A percentile compares a stretch with the other conserved stretches of the same genome.
phyloP scores from a whole-genome alignment of 2,888 invertebrate species.

The Nomada fucata region DNA sequence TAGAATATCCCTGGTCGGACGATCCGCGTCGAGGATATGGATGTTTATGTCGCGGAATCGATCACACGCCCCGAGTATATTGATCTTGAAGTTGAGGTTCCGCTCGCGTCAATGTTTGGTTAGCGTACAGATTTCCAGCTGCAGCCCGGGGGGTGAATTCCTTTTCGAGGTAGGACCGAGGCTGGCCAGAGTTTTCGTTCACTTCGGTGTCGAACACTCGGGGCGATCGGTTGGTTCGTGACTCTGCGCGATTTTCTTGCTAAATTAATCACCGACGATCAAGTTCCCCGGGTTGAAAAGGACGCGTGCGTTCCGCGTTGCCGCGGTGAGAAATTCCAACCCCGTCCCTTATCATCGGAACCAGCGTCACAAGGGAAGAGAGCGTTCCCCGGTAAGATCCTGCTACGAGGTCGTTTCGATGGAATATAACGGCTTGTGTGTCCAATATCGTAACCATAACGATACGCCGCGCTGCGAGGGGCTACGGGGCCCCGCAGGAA shows the following conservation, averaged over 20 bases:
- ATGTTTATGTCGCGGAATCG: slow-evolving; percentile 27
- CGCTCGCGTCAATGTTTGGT: background rate
- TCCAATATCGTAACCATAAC: slow-evolving; percentile 81
- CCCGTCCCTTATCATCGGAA: slow-evolving; percentile 62
- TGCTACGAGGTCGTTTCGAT: slow-evolving; percentile 73
- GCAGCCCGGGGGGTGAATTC: no score
- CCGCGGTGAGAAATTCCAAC: slow-evolving; percentile 57
- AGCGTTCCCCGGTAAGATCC: slow-evolving; percentile 66
- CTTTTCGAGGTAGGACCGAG: background rate
- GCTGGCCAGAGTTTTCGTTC: no score
- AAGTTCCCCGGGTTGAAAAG: no score
- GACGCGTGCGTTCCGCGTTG: no score
- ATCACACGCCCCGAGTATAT: slow-evolving; percentile 1
- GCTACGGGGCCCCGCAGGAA: slow-evolving; percentile 61
- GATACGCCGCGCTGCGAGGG: slow-evolving; percentile 70
- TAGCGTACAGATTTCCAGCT: background rate
- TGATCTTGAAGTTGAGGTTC: background rate
- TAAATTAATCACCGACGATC: background rate
- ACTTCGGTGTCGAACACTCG: background rate
- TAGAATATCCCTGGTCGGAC: no score
- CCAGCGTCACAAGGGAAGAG: slow-evolving; percentile 41
- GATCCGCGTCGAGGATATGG: background rate
- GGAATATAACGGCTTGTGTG: slow-evolving; percentile 79
- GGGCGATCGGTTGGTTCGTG: background rate
- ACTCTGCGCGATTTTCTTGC: background rate